A percentile compares a stretch with the other conserved stretches of the same genome.
Evolutionary conservation across 2,797 vertebrate species (phyloP).

Genomic region (Hipposideros larvatus): DNA sequence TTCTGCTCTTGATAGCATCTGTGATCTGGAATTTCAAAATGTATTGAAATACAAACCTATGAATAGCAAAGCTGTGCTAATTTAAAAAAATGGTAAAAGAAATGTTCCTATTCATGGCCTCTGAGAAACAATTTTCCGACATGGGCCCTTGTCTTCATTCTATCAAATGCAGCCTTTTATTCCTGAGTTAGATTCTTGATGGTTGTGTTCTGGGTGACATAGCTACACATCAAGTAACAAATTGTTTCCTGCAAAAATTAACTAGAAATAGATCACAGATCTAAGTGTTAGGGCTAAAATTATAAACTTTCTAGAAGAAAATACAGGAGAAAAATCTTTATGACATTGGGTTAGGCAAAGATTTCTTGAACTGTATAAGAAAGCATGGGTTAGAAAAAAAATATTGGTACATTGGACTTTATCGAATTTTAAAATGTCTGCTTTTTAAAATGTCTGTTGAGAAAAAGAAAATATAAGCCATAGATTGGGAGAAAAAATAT

Average conservation of each 20-base stretch:
- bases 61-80: background rate
- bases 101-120: background rate
- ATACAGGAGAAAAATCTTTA: background rate
- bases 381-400: background rate
- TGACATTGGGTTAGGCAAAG: background rate
- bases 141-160: background rate
- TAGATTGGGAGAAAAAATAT: background rate
- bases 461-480: conserved; percentile 14
- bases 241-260: conserved; percentile 2
- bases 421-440: background rate
- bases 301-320: conserved; percentile 5
- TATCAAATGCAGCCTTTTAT: background rate
- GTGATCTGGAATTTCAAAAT: conserved; percentile 10
- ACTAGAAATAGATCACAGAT: background rate
- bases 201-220: background rate
- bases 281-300: background rate
- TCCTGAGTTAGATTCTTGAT: background rate
- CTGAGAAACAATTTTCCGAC: background rate
- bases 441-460: background rate
- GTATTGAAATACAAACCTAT: background rate
- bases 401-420: background rate
- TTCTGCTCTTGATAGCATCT: background rate
- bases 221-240: background rate
- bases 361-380: background rate
- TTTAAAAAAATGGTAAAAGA: background rate